These are phyloP conservation scores for Harpalus rubripes DNA, from an alignment of 2,888 invertebrate species.

Conservation along the genomic window DNA sequence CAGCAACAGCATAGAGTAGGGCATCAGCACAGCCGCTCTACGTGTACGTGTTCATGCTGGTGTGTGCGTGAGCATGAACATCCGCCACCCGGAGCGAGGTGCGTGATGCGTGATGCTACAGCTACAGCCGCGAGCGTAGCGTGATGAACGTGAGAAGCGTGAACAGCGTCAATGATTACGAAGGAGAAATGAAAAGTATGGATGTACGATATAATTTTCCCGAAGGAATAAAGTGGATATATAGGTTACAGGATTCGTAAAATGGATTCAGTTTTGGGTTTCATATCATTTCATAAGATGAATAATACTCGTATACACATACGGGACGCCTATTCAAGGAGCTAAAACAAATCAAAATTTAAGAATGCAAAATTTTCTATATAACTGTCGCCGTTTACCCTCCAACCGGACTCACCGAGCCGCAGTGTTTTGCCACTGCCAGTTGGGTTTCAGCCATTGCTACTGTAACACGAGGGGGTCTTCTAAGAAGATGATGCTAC, in stretches of 20 bases:
- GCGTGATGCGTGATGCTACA: conserved; percentile 1
- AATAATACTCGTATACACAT: too few species aligned
- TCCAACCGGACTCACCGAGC: too few species aligned
- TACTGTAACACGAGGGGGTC: too few species aligned
- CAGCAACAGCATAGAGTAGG: background rate
- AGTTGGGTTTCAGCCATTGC: too few species aligned
- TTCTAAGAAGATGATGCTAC: too few species aligned
- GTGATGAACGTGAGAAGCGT: conserved; percentile 2
- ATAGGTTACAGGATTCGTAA: background rate
- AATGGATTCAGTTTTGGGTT: background rate
- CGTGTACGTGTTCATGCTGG: conserved; percentile 13
- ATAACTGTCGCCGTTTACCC: too few species aligned
- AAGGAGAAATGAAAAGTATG: background rate
- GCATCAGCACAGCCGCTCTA: background rate
- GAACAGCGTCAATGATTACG: background rate
- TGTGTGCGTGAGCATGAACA: conserved; percentile 5
- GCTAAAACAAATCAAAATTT: too few species aligned
- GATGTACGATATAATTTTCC: background rate
- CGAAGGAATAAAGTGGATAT: background rate
- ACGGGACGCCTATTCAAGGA: too few species aligned
- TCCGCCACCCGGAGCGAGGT: conserved; percentile 1
- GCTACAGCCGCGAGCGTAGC: background rate
- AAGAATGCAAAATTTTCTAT: too few species aligned
- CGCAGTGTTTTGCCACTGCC: too few species aligned
- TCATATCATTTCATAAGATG: too few species aligned